Evolutionary conservation across 37 sponge, comb jelly and placozoan genomes (phyloP).

Genomic region (Halichondria panicea): DNA sequence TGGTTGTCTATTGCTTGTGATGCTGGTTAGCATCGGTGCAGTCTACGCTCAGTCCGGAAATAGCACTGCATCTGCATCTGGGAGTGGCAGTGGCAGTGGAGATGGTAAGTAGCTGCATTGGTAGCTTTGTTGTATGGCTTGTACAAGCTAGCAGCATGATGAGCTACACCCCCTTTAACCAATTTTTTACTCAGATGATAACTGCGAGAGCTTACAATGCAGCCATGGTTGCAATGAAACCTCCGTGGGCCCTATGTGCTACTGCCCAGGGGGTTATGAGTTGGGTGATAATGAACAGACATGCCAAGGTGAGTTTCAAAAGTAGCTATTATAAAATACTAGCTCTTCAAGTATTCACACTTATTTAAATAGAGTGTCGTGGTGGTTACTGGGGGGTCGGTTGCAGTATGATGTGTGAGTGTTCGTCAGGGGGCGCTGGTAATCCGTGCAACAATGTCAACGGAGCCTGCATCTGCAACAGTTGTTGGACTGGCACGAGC

Average conservation of each 20-base stretch:
- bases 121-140: not conserved
- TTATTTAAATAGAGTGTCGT: constrained; percentile 16
- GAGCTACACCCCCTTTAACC: not conserved
- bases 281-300: constrained; percentile 8
- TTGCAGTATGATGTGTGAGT: constrained; percentile 4
- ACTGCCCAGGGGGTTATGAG: constrained; percentile 5
- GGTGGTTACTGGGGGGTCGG: constrained; percentile 16
- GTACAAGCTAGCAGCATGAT: not conserved
- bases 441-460: constrained; percentile 19
- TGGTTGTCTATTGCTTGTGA: not conserved
- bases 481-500: constrained; percentile 1
- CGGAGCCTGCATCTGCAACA: constrained; percentile 31
- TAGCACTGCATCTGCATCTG: not conserved
- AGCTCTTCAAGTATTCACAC: not conserved
- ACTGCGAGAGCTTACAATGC: not conserved
- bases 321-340: not conserved
- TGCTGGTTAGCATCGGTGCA: too few species aligned
- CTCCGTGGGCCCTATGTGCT: constrained; percentile 1
- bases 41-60: too few species aligned
- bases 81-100: constrained; percentile 31
- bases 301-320: constrained; percentile 11
- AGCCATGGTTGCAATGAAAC: constrained; percentile 5
- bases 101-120: not conserved
- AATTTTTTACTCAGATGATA: not conserved
- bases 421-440: constrained; percentile 13